These are phyloP conservation scores for Halictus rubicundus DNA, from an alignment of 1,140 invertebrate genomes.

Conservation along the genomic window DNA sequence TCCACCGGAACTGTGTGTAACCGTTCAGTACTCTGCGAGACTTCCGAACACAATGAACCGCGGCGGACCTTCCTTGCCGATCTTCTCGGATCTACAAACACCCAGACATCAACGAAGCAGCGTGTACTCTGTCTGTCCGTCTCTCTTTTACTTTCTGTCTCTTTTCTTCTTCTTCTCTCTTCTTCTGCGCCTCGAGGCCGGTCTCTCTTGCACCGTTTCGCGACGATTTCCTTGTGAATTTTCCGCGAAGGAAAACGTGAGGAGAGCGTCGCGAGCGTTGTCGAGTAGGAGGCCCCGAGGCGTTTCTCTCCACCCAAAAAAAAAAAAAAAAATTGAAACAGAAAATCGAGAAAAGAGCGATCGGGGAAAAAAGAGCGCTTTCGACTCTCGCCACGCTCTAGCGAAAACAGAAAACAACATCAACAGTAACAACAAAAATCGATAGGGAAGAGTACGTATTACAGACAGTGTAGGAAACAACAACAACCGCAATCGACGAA, in stretches of 20 bases:
- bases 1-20: not conserved
- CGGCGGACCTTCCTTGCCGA: conserved; percentile 21
- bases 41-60: conserved; percentile 6
- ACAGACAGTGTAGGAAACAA: not conserved
- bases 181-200: conserved; percentile 8
- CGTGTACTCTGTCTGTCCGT: too few species aligned
- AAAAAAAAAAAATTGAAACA: not conserved
- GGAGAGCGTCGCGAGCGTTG: not conserved
- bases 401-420: conserved; percentile 16
- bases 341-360: not conserved
- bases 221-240: not conserved
- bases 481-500: too few species aligned
- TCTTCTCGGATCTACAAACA: conserved; percentile 12
- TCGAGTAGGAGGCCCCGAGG: conserved; percentile 2
- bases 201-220: not conserved
- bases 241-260: not conserved
- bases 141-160: conserved; percentile 9
- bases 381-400: conserved; percentile 23
- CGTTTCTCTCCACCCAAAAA: not conserved
- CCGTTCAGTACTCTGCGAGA: conserved; percentile 5
- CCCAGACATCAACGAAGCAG: too few species aligned
- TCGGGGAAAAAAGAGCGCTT: conserved; percentile 11
- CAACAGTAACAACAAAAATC: conserved; percentile 2
- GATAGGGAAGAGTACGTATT: not conserved
- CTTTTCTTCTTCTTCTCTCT: conserved; percentile 23